Conservation (phyloP, 2,888 invertebrate species). For the Hirtodrosophila histrioides region DNA sequence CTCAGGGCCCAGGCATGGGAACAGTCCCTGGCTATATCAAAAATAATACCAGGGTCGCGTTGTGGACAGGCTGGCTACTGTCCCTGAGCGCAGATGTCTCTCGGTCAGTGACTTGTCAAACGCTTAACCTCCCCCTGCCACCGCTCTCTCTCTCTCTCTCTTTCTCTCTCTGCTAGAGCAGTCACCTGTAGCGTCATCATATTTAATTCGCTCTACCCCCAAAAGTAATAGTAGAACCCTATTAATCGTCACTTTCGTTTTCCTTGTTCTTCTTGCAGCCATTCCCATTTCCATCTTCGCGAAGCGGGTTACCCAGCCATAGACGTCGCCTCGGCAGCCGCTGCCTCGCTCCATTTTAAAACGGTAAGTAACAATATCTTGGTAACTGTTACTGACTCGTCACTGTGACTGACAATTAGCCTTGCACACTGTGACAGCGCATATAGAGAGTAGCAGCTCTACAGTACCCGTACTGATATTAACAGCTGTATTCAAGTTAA, state of each 20-base stretch:
- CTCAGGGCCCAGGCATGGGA: too few species aligned
- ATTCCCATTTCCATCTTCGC: constrained; percentile 42
- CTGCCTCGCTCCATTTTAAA: constrained; percentile 27
- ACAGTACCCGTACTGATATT: too few species aligned
- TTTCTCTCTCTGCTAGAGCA: too few species aligned
- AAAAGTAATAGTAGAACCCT: not conserved
- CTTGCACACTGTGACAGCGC: too few species aligned
- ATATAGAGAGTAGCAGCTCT: too few species aligned
- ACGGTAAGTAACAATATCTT: constrained; percentile 28
- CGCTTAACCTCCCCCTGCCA: too few species aligned
- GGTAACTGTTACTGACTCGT: too few species aligned
- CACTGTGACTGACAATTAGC: not conserved
- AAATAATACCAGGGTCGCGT: constrained; percentile 39
- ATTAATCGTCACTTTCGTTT: constrained; percentile 7
- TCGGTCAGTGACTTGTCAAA: constrained; percentile 22
- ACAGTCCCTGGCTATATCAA: constrained; percentile 19
- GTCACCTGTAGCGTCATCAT: constrained; percentile 21
- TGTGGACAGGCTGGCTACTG: constrained; percentile 3
- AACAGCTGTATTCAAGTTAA: too few species aligned
- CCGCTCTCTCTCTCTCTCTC: too few species aligned
- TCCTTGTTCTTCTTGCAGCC: constrained; percentile 42
- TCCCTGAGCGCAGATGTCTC: not conserved
- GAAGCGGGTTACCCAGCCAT: constrained; percentile 33
- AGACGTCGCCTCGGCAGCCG: constrained; percentile 35
- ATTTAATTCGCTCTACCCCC: not conserved